Evolutionary conservation across 2,888 invertebrate genomes (phyloP), one percentile per base, ranked within the genome.

Genomic region (Spilosoma lubricipeda): DNA sequence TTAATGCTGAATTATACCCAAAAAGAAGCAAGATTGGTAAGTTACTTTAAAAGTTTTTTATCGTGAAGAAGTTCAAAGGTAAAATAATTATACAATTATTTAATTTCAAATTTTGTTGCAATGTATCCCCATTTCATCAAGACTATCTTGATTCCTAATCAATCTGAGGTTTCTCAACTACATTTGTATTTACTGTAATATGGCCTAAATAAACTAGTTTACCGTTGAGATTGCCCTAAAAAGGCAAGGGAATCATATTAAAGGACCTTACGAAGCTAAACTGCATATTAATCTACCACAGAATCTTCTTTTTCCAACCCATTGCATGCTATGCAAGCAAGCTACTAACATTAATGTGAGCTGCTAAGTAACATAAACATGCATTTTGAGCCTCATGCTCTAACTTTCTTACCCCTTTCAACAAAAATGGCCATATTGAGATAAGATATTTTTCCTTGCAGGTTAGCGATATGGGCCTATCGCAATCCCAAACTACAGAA

Each of bases 381-480:
- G 33, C 30, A 69, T 27, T 42, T 56, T 7, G 39, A 42, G 52
- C 70, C 27, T 27, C 5, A 42, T 59, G 56, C n/a, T 56, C 27
- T 65, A 36, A 23, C 33, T 66, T 39, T n/a, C 5, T 59, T 39
- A 27, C 20, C 20, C 59, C 39, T 9, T 15, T 42, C 20, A 18
- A 9, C 39, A 15, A 56, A 30, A 11, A 23, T 64, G 71, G 64
- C 48, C 45, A n/a, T 18, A 71, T 48, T 70, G 70, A 70, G 70
- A 70, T 42, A 4, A 42, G 13, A 64, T 65, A 65, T 71, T 65
- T 71, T 71, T 71, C 45, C 42, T 71, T 71, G 64, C 71, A 71
- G 71, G 71, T 64, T 65, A 48, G 64, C 48, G 63, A 45, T 71
- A 71, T 71, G 71, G 71, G 71, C 45, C 64, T 48, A 64, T 71